phyloP scores from a whole-genome alignment of 2,888 invertebrate genomes.

The Mesorhabditis belari region DNA sequence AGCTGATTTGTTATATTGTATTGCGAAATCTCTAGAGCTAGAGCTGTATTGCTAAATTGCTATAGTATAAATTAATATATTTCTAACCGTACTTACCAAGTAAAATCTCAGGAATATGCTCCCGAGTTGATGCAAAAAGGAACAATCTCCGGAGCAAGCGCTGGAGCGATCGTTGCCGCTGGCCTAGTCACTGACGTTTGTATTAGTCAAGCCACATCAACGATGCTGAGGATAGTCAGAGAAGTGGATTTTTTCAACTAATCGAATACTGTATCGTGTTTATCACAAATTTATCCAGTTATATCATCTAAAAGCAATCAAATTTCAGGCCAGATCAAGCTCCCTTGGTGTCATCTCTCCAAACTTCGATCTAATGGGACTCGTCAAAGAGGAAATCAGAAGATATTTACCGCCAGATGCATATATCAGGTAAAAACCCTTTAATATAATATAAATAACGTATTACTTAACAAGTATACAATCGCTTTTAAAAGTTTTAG shows the following conservation, averaged over 20 bases:
- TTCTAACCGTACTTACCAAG: too few species aligned
- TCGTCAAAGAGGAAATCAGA: slow-evolving; percentile 77
- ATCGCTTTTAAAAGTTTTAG: slow-evolving; percentile 65
- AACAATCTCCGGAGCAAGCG: slow-evolving; percentile 87
- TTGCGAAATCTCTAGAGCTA: background rate
- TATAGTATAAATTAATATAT: too few species aligned
- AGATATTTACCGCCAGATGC: slow-evolving; percentile 67
- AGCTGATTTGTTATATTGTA: background rate
- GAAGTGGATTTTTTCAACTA: slow-evolving; percentile 59
- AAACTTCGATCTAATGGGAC: slow-evolving; percentile 82
- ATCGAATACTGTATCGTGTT: slow-evolving; percentile 1
- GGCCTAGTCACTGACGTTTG: slow-evolving; percentile 56
- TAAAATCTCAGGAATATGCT: slow-evolving; percentile 37
- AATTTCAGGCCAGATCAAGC: slow-evolving; percentile 73
- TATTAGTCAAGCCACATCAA: slow-evolving; percentile 76
- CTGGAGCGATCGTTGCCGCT: slow-evolving; percentile 67
- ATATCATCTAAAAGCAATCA: background rate
- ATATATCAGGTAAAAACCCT: slow-evolving; percentile 63
- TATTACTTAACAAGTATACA: slow-evolving; percentile 67
- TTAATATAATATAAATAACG: background rate
- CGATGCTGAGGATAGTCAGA: slow-evolving; percentile 78
- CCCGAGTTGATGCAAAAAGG: slow-evolving; percentile 42
- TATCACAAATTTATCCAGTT: slow-evolving; percentile 1
- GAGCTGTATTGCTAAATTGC: background rate
- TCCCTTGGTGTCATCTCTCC: slow-evolving; percentile 92